Evolutionary conservation across 2,888 invertebrate species (phyloP).

Genomic region (Aradus depressus): DNA sequence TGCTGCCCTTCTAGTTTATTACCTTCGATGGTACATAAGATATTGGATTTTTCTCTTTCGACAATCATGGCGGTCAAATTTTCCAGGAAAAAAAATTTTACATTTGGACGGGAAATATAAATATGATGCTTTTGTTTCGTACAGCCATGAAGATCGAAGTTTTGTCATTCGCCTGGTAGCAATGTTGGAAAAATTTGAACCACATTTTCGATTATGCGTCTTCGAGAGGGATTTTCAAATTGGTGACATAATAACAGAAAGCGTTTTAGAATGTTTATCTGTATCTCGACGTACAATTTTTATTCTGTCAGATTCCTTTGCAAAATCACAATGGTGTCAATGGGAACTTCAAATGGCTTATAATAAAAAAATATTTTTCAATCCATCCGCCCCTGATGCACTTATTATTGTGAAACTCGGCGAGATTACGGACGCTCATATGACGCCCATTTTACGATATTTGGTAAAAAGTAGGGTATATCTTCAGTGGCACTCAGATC

Average conservation of each 20-base stretch:
- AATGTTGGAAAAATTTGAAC: conserved; percentile 48
- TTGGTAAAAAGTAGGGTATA: conserved; percentile 53
- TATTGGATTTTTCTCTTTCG: conserved; percentile 23
- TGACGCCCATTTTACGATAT: conserved; percentile 49
- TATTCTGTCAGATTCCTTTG: conserved; percentile 54
- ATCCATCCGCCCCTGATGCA: conserved; percentile 46
- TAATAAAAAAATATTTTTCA: conserved; percentile 49
- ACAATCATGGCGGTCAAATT: conserved; percentile 14
- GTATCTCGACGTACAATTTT: conserved; percentile 53
- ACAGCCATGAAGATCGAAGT: conserved; percentile 46
- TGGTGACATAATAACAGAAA: conserved; percentile 52
- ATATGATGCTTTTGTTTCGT: conserved; percentile 48
- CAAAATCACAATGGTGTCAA: conserved; percentile 59
- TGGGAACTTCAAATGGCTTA: conserved; percentile 60
- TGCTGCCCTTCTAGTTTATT: conserved; percentile 4
- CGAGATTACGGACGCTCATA: conserved; percentile 43
- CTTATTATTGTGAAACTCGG: conserved; percentile 52
- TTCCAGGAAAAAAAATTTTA: conserved; percentile 13
- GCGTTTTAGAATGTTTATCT: conserved; percentile 51
- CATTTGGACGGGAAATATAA: conserved; percentile 31
- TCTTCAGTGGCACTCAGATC: conserved; percentile 47
- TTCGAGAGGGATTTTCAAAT: conserved; percentile 58
- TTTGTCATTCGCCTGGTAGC: conserved; percentile 50
- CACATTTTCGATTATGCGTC: conserved; percentile 52
- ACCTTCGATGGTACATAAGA: conserved; percentile 23